Base-by-base conservation (phyloP, 2,797 vertebrate species). In the Mus caroli region DNA sequence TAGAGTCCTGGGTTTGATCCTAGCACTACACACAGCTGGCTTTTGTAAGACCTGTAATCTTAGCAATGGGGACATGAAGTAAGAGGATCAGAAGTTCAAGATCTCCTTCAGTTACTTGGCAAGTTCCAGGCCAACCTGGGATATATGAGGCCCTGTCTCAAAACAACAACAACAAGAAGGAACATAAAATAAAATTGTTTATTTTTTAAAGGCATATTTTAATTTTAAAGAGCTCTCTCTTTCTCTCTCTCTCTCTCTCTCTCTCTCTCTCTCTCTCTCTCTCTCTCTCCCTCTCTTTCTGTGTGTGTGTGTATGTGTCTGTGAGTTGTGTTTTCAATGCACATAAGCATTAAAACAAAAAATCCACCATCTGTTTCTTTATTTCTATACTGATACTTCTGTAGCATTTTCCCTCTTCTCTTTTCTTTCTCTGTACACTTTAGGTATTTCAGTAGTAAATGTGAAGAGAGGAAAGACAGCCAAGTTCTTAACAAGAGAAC, bases 261-360 rank as follows among this genome's bases (percentile, higher is more conserved):
- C 43, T 43, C 43, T 43, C 43, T 43, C 5, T 71, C 19, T 71
- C 34, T 31, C 1, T 22, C 40, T 62, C 43, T 3, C 43, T 43
- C 43, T 43, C 43, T 43, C 43, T 43, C 43, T 43, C 43, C 5
- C 5, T 71, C 19, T 71, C 34, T 31, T 1, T 22, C 40, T 62
- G 37, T 46, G 58, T 62, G 58, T 26, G 80, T 62, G 58, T 71
- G 34, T 73, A n/a, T 20, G 2, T 14, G 60, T 62, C 37, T 46
- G 56, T 62, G 58, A 40, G 80, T 62, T 71, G 14, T 87, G 60
- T 85, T 90, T 86, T 91, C 88, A 92, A 58, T 22, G 75, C 75
- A 52, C 56, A 43, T 28, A 10, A 69, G 50, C n/a, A 11, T 31
- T 7, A 43, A 89, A 56, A 40, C 40, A 37, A 79, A 40, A 69